Evolutionary conservation across 2,888 invertebrate genomes (phyloP).

Genomic region (Heteropelma amictum): DNA sequence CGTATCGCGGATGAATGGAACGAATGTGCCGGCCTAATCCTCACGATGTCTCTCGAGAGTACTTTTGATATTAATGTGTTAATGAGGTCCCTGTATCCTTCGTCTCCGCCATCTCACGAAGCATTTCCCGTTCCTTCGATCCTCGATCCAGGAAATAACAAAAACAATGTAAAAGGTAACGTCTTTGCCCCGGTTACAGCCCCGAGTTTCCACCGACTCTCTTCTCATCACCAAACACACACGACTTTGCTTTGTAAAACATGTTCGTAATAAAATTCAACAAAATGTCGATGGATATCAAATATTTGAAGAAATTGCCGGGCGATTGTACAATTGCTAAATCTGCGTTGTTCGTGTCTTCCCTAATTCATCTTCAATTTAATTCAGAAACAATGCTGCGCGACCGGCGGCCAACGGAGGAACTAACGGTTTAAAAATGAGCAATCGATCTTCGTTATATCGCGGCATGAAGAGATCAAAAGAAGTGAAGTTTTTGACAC

Average conservation of each 20-base stretch:
- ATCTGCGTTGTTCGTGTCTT: no score
- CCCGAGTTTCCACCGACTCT: constrained; percentile 63
- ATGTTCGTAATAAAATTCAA: constrained; percentile 75
- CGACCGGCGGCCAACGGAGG: no score
- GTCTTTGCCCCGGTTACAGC: constrained; percentile 61
- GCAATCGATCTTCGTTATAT: no score
- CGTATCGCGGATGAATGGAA: constrained; percentile 38
- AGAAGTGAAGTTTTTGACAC: no score
- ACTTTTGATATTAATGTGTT: constrained; percentile 78
- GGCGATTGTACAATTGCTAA: no score
- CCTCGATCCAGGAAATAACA: background rate
- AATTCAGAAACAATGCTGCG: no score
- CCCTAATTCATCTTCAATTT: no score
- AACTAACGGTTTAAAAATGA: no score
- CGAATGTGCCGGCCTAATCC: constrained; percentile 62
- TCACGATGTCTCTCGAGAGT: constrained; percentile 75
- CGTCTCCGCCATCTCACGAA: constrained; percentile 63
- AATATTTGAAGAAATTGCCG: background rate
- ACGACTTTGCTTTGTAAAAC: constrained; percentile 77
- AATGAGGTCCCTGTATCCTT: constrained; percentile 54
- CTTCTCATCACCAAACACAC: constrained; percentile 61
- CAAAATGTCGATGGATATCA: background rate
- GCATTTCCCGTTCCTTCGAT: constrained; percentile 57
- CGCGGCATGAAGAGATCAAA: no score
- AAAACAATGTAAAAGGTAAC: constrained; percentile 28